A percentile compares a stretch with the other conserved stretches of the same genome.
These are phyloP conservation scores for Coenobita brevimanus DNA, from an alignment of 1,140 invertebrate species.

Conservation along the genomic window DNA sequence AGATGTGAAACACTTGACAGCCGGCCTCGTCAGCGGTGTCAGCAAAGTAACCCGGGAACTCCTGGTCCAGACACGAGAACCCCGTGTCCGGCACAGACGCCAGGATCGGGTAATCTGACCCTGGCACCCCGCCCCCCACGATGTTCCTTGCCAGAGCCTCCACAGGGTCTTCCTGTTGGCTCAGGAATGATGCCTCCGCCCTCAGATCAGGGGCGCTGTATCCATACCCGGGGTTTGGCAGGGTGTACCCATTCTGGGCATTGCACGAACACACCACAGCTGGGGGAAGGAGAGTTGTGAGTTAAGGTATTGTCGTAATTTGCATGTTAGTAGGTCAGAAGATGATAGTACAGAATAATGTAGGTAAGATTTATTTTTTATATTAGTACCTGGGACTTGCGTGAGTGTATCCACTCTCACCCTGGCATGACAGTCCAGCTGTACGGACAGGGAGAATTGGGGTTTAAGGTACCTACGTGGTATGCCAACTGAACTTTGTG, in stretches of 20 bases:
- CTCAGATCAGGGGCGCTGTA: not conserved
- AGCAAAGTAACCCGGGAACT: slow-evolving; percentile 75
- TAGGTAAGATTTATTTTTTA: no score
- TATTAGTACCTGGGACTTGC: no score
- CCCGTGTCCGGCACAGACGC: slow-evolving; percentile 72
- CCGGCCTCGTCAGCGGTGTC: slow-evolving; percentile 73
- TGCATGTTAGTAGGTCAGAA: no score
- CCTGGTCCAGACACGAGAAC: slow-evolving; percentile 74
- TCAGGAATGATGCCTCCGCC: not conserved
- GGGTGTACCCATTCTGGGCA: not conserved
- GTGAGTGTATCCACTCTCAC: no score
- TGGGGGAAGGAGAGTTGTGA: no score
- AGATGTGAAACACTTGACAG: slow-evolving; percentile 76
- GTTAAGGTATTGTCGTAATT: no score
- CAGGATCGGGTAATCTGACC: slow-evolving; percentile 74
- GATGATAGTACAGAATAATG: no score
- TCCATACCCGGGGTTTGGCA: not conserved
- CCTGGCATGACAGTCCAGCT: no score
- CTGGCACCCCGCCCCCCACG: slow-evolving; percentile 73
- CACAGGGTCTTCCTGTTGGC: not conserved
- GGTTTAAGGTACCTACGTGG: no score
- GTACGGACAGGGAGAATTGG: no score
- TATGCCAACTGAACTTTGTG: no score
- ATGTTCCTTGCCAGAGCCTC: slow-evolving; percentile 47
- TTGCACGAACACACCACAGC: no score